Conservation (phyloP, 2,113 vertebrate species). For the Oreochromis aureus region DNA sequence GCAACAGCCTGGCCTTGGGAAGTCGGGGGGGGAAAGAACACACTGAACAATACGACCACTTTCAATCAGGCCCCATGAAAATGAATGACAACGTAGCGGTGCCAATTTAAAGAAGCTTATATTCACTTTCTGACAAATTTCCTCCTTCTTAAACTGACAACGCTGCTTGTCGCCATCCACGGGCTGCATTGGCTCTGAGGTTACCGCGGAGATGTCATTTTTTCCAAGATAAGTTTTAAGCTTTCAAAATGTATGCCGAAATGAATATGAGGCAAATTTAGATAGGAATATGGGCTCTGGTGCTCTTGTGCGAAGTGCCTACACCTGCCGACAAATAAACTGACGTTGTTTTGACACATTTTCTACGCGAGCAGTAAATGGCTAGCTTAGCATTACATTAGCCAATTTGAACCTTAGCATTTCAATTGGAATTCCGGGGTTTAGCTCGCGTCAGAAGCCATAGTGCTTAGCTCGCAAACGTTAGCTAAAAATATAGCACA, state of each 20-base stretch:
- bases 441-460: background rate
- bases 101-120: background rate
- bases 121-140: background rate
- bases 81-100: background rate
- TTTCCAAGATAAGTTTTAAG: background rate
- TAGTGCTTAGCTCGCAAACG: fast-evolving
- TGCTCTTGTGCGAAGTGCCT: too few relatives aligned
- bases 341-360: background rate
- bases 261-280: fast-evolving
- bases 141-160: background rate
- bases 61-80: background rate
- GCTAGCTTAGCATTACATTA: slow-evolving; percentile 22
- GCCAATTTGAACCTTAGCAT: slow-evolving; percentile 1
- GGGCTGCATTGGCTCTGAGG: background rate
- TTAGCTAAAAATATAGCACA: background rate
- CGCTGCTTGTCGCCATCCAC: background rate
- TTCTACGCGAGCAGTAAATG: background rate
- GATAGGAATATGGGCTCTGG: fast-evolving
- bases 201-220: background rate
- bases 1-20: background rate
- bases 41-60: background rate
- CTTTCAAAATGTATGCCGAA: background rate
- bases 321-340: background rate
- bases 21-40: background rate
- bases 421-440: background rate